Conservation (phyloP, 2,888 invertebrate species). For the Salticus scenicus region DNA sequence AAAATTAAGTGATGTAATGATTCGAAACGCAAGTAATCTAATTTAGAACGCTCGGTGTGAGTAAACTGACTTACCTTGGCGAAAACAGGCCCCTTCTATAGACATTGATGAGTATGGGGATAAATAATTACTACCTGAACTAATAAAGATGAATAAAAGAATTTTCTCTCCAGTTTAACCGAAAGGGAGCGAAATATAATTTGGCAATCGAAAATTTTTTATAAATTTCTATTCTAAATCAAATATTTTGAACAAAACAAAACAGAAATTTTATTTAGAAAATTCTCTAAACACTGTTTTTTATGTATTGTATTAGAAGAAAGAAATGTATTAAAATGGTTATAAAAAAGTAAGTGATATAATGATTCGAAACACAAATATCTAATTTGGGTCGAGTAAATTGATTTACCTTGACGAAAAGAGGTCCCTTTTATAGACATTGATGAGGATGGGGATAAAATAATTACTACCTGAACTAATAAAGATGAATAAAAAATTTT, state of each 20-base stretch:
- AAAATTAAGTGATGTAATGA: conserved; percentile 68
- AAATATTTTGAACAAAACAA: too few relatives aligned
- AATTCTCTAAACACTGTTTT: too few relatives aligned
- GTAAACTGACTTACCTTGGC: conserved; percentile 58
- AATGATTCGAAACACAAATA: too few relatives aligned
- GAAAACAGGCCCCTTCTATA: conserved; percentile 7
- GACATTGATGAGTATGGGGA: background rate
- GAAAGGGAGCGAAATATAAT: too few relatives aligned
- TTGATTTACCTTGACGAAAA: conserved; percentile 64
- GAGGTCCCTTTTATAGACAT: conserved; percentile 21
- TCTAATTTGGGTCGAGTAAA: conserved; percentile 34
- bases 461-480: background rate
- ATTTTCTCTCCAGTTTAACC: too few relatives aligned
- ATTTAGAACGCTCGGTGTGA: conserved; percentile 21
- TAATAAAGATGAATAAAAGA: background rate
- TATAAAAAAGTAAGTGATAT: too few relatives aligned
- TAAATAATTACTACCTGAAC: background rate
- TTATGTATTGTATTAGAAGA: too few relatives aligned
- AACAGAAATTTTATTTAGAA: too few relatives aligned
- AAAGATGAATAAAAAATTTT: background rate
- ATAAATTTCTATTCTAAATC: too few relatives aligned
- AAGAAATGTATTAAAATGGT: too few relatives aligned
- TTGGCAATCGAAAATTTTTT: too few relatives aligned
- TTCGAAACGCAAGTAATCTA: conserved; percentile 49
- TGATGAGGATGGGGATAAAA: background rate